Evolutionary conservation across 1,140 invertebrate genomes (phyloP).

Genomic region (Bombus pascuorum): DNA sequence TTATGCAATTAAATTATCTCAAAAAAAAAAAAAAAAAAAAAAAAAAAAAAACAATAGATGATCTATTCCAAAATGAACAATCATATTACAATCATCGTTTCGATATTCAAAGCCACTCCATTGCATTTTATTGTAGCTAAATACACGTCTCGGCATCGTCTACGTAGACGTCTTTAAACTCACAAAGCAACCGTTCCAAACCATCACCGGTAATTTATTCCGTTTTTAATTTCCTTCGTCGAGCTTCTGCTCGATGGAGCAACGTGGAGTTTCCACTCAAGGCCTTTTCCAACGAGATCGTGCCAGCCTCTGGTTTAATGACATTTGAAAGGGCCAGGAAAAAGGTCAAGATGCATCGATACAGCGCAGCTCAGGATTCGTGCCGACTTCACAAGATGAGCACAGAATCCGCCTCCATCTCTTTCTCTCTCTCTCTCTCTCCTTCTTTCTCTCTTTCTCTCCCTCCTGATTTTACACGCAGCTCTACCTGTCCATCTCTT

Average conservation of each 20-base stretch:
- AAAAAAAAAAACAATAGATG: too few species aligned
- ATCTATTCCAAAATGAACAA: too few species aligned
- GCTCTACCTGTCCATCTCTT: neutral
- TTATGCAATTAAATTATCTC: too few species aligned
- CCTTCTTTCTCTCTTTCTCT: neutral
- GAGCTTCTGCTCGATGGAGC: neutral
- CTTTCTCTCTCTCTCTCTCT: neutral
- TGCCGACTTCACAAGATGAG: constrained; percentile 39
- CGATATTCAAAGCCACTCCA: too few species aligned
- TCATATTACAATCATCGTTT: too few species aligned
- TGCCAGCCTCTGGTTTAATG: constrained; percentile 59
- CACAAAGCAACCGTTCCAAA: too few species aligned
- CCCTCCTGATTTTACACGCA: neutral
- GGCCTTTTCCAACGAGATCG: constrained; percentile 50
- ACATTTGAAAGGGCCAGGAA: constrained; percentile 62
- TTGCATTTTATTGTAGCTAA: too few species aligned
- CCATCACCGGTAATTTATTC: neutral
- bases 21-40: too few species aligned
- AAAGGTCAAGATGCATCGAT: constrained; percentile 65
- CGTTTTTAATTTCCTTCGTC: neutral
- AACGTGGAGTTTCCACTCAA: constrained; percentile 27
- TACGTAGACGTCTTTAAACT: too few species aligned
- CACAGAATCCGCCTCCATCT: constrained; percentile 9
- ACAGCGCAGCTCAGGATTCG: constrained; percentile 42
- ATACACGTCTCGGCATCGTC: too few species aligned